Evolutionary conservation across 2,113 vertebrate species (phyloP).

Genomic region (Dromas ardeola): DNA sequence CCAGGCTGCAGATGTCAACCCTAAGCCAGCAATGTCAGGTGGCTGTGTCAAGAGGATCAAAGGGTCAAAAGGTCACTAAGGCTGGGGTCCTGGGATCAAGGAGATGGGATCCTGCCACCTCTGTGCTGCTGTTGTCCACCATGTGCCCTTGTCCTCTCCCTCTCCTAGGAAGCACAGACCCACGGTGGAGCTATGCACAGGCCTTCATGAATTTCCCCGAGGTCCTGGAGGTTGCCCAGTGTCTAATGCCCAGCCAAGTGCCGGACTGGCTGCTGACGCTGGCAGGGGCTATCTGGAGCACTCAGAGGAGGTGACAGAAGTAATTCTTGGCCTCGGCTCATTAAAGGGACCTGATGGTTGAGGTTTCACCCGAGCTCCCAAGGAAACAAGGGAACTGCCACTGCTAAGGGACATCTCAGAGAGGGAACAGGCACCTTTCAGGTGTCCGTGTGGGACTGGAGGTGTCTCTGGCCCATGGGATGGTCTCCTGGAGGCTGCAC

Average conservation of each 20-base stretch:
- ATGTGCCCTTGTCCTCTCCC: background rate
- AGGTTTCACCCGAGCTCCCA: background rate
- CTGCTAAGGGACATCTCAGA: background rate
- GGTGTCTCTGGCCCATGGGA: background rate
- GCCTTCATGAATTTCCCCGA: accelerated
- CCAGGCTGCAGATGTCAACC: background rate
- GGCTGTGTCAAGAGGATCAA: background rate
- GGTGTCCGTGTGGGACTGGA: background rate
- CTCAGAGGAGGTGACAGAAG: background rate
- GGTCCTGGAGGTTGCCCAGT: background rate
- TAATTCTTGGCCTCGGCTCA: background rate
- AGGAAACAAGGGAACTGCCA: background rate
- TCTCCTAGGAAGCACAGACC: background rate
- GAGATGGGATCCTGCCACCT: background rate
- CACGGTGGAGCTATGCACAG: background rate
- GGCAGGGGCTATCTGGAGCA: background rate
- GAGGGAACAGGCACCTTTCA: background rate
- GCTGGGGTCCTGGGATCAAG: background rate
- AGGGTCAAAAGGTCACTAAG: background rate
- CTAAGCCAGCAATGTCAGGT: accelerated
- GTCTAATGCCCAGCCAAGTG: background rate
- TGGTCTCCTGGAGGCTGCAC: background rate
- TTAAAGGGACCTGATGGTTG: background rate
- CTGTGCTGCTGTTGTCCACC: background rate
- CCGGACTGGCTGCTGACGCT: background rate